Conservation (phyloP, 2,888 invertebrate genomes). For the Piscicola geometra region DNA sequence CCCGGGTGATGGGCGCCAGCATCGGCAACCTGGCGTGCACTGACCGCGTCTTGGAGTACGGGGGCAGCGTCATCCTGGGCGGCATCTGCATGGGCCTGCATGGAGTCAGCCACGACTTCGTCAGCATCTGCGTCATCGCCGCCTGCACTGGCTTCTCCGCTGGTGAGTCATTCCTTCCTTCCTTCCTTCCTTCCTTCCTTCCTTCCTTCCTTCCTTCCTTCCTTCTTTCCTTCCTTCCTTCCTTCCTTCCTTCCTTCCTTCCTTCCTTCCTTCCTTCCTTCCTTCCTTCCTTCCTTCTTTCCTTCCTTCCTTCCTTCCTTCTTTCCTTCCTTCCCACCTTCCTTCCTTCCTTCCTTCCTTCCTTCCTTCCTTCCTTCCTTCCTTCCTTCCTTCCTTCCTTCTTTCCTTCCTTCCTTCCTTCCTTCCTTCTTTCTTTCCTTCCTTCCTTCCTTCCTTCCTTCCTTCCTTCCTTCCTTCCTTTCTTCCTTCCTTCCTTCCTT, state of each 20-base stretch:
- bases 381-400: no score
- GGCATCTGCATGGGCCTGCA: slow-evolving; percentile 33
- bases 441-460: no score
- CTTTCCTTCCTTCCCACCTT: background rate
- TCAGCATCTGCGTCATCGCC: slow-evolving; percentile 23
- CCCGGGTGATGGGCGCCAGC: slow-evolving; percentile 34
- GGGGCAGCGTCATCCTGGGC: slow-evolving; percentile 13
- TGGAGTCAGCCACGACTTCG: background rate
- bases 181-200: background rate
- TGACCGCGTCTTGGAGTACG: slow-evolving; percentile 36
- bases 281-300: background rate
- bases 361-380: no score
- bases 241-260: background rate
- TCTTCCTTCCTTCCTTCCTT: no score
- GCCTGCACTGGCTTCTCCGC: slow-evolving; percentile 22
- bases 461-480: no score
- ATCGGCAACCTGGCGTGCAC: slow-evolving; percentile 31
- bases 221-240: background rate
- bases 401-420: no score
- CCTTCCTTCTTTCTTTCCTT: no score
- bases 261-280: background rate
- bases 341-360: background rate
- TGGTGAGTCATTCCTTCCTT: background rate
- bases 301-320: no score
- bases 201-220: background rate